Evolutionary conservation across 2,797 vertebrate genomes (phyloP), one percentile per base, ranked within the genome.

Genomic region (Eulemur mongoz): DNA sequence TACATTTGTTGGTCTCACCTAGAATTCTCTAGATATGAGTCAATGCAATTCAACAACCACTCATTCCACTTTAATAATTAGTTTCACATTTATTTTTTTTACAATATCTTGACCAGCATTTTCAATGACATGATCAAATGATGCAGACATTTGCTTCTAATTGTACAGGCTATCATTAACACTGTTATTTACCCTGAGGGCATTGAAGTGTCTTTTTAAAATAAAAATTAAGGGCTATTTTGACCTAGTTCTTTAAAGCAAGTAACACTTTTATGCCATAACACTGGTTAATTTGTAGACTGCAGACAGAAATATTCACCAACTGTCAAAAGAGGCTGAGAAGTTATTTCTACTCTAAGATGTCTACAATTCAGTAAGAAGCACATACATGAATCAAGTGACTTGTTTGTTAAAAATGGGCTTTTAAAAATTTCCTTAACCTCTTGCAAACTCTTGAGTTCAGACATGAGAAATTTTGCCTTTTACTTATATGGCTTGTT

Each of bases 231-330:
- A 90, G 13, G 17, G 20, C 6, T 73, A 75, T 90, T 91, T 88
- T 96, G 67, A 92, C 54, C 48, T 54, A 85, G 22, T 92, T 94
- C 30, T 94, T 96, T 93, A 88, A 96, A 95, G 89, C 43, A 96
- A 76, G 67, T 63, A 89, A 79, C 20, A 81, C 48, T 90, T 92
- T 90, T 45, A 30, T 93, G 32, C 35, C 35, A 75, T 27, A 38
- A 82, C 40, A 38, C 54, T 95, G 35, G 27, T 92, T 92, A 88
- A 61, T 73, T 78, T 73, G n/a, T 90, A 88, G 20, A 87, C 13
- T 72, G 76, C 3, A 70, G 43, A 79, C 30, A 89, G 52, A 94
- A 92, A 73, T 91, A 82, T 23, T 93, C 27, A 91, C 35, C 57
- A 96, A 69, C 52, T 96, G 52, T 89, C 95, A 93, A 88, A 94